Percentiles rank a stretch among this genome's conserved stretches.
Evolutionary conservation across 1,140 invertebrate species (phyloP).

Genomic region (Mycetomoellerius zeteki): DNA sequence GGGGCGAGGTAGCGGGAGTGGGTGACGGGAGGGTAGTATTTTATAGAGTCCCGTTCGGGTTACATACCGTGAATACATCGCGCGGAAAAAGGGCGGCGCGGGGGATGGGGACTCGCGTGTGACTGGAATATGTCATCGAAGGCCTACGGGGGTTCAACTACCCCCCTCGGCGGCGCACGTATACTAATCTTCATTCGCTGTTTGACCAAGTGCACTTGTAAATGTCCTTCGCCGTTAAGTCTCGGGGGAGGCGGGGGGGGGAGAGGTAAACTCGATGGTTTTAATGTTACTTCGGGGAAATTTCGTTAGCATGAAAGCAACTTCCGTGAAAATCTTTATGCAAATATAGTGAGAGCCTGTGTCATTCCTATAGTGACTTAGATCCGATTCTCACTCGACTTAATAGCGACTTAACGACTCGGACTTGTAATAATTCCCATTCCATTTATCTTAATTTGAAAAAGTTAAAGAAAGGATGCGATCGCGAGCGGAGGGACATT

Average conservation of each 20-base stretch:
- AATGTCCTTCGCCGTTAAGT: slow-evolving; percentile 35
- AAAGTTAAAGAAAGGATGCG: background rate
- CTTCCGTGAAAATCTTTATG: background rate
- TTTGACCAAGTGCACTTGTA: slow-evolving; percentile 57
- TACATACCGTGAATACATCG: slow-evolving; percentile 81
- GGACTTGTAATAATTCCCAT: background rate
- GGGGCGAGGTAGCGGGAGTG: background rate
- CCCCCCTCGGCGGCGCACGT: slow-evolving; percentile 57
- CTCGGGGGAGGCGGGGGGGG: background rate
- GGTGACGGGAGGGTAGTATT: slow-evolving; percentile 77
- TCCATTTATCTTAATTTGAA: slow-evolving; percentile 50
- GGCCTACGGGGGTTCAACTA: slow-evolving; percentile 47
- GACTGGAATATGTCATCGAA: slow-evolving; percentile 78
- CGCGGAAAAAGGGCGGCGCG: slow-evolving; percentile 56
- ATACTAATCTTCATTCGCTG: slow-evolving; percentile 69
- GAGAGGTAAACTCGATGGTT: background rate
- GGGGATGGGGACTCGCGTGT: slow-evolving; percentile 66
- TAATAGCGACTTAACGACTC: slow-evolving; percentile 6
- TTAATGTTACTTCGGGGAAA: background rate
- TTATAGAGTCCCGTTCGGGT: slow-evolving; percentile 80
- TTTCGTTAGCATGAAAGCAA: background rate
- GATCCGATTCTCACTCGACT: background rate
- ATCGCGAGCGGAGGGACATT: slow-evolving; percentile 5
- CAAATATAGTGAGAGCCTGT: background rate
- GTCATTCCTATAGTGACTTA: background rate